Evolutionary conservation across 2,888 invertebrate genomes (phyloP).

Genomic region (Agrotis exclamationis): DNA sequence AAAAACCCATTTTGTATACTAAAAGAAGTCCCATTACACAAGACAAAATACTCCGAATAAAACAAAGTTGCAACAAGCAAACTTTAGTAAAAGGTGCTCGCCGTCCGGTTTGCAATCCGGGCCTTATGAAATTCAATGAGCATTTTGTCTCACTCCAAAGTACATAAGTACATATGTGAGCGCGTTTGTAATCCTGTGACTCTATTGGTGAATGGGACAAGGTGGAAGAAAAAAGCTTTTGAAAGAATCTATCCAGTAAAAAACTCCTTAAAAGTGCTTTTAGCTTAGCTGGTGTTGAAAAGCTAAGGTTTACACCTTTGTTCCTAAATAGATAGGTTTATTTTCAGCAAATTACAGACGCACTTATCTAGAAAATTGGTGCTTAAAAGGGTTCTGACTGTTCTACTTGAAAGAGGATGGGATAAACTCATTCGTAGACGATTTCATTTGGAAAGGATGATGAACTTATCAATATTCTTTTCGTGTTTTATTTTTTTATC

Average conservation of each 20-base stretch:
- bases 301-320: neutral
- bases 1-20: neutral
- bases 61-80: conserved; percentile 55
- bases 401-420: neutral
- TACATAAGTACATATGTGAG: conserved; percentile 72
- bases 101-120: conserved; percentile 66
- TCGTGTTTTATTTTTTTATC: neutral
- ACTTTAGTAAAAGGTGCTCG: conserved; percentile 49
- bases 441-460: neutral
- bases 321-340: neutral
- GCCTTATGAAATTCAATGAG: conserved; percentile 87
- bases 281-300: neutral
- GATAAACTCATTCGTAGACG: neutral
- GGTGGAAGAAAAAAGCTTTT: conserved; percentile 10
- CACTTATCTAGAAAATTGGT: neutral
- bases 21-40: conserved; percentile 29
- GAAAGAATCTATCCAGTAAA: neutral
- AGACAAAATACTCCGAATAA: conserved; percentile 29
- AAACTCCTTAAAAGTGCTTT: neutral
- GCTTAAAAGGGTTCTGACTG: neutral
- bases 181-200: conserved; percentile 63
- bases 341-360: neutral
- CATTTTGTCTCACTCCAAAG: conserved; percentile 78
- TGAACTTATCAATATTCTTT: neutral
- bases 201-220: conserved; percentile 49